Evolutionary conservation across 2,888 invertebrate species (phyloP).

Genomic region (Laothoe populi): DNA sequence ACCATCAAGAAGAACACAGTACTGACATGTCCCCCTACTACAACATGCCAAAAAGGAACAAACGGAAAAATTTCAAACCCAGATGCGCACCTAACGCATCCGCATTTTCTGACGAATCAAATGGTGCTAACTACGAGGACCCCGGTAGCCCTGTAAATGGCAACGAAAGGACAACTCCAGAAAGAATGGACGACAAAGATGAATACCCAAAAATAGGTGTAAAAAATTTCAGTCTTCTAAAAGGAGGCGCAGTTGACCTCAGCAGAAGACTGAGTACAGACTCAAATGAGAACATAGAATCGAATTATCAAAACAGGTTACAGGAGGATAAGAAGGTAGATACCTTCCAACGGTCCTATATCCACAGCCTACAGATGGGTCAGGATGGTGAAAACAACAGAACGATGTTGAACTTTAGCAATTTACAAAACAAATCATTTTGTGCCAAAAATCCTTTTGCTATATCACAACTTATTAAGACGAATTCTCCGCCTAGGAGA

Average conservation of each 20-base stretch:
- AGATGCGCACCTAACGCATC: slow-evolving; percentile 87
- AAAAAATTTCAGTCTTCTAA: slow-evolving; percentile 79
- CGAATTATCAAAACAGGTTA: slow-evolving; percentile 77
- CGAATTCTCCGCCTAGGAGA: slow-evolving; percentile 82
- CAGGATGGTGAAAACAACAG: slow-evolving; percentile 68
- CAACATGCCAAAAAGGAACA: slow-evolving; percentile 88
- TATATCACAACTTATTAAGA: slow-evolving; percentile 83
- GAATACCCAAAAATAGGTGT: slow-evolving; percentile 78
- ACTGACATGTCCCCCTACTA: slow-evolving; percentile 75
- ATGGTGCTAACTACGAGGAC: slow-evolving; percentile 67
- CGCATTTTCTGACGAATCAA: slow-evolving; percentile 78
- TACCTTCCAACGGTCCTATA: slow-evolving; percentile 79
- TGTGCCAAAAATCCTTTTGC: slow-evolving; percentile 85
- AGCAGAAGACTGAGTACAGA: slow-evolving; percentile 80
- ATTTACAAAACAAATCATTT: slow-evolving; percentile 80
- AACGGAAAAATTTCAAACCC: slow-evolving; percentile 91
- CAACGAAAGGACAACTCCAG: slow-evolving; percentile 71
- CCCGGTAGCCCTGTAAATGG: slow-evolving; percentile 69
- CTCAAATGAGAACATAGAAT: slow-evolving; percentile 82
- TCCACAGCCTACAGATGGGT: slow-evolving; percentile 78
- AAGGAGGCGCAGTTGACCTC: slow-evolving; percentile 79
- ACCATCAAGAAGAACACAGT: slow-evolving; percentile 72
- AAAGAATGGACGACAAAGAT: slow-evolving; percentile 61
- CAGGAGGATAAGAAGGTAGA: slow-evolving; percentile 75
- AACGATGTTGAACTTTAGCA: slow-evolving; percentile 77